phyloP scores from a whole-genome alignment of 2,888 invertebrate genomes.

The Cephus sareptanus region DNA sequence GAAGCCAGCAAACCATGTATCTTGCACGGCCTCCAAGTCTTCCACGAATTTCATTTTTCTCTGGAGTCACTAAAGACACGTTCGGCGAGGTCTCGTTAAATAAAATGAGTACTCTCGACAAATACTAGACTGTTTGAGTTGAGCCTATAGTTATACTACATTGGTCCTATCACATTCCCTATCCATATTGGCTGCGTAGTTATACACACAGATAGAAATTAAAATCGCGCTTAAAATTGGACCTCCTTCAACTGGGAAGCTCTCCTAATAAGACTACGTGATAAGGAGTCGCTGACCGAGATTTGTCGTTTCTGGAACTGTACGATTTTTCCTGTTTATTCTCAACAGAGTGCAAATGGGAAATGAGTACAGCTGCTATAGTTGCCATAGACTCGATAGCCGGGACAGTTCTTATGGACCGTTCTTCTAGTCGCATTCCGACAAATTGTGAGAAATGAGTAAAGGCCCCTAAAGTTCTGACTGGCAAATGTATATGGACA shows the following conservation, averaged over 20 bases:
- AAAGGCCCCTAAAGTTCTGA: no score
- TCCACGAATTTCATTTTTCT: no score
- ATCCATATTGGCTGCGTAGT: no score
- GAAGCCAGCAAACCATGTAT: neutral
- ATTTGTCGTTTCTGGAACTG: conserved; percentile 26
- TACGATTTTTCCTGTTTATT: neutral
- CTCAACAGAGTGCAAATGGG: neutral
- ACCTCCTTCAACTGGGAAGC: neutral
- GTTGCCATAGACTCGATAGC: neutral
- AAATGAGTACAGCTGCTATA: neutral
- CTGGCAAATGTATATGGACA: no score
- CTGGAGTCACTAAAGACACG: no score
- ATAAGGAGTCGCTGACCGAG: conserved; percentile 27
- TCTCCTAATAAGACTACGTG: conserved; percentile 27
- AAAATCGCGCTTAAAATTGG: neutral
- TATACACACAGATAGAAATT: no score
- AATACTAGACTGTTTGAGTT: neutral
- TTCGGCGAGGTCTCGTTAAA: no score
- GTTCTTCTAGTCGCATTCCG: neutral
- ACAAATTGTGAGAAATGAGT: neutral
- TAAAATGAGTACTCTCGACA: no score
- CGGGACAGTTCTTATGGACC: neutral
- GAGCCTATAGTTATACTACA: neutral
- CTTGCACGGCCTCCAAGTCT: neutral
- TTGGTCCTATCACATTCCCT: neutral